phyloP scores from a whole-genome alignment of 1,140 invertebrate species.

The Zaprionus ornatus region DNA sequence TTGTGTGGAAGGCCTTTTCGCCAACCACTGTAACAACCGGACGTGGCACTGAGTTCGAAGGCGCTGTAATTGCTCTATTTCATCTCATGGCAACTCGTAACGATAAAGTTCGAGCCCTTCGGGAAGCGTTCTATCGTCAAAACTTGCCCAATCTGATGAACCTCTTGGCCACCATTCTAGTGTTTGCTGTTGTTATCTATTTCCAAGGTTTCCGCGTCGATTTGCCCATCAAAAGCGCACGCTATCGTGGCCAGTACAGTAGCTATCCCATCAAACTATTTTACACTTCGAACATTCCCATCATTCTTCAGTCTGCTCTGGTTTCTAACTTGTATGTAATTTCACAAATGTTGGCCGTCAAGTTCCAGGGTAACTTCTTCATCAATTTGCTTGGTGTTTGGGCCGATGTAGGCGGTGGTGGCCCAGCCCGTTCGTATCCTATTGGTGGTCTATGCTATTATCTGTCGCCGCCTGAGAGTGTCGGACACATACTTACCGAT shows the following conservation, averaged over 20 bases:
- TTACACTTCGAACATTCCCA: slow-evolving; percentile 99
- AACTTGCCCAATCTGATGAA: slow-evolving; percentile 99
- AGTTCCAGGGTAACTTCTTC: slow-evolving; percentile 99
- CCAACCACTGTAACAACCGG: slow-evolving; percentile 99
- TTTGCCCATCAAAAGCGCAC: slow-evolving; percentile 99
- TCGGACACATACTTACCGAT: slow-evolving; percentile 97
- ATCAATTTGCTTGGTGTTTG: slow-evolving; percentile 99
- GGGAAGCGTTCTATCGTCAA: slow-evolving; percentile 99
- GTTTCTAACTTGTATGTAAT: slow-evolving; percentile 99
- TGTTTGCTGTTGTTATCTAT: slow-evolving; percentile 99
- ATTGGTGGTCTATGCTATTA: slow-evolving; percentile 99
- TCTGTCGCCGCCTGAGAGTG: slow-evolving; percentile 98
- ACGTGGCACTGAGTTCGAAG: slow-evolving; percentile 99
- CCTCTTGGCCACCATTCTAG: slow-evolving; percentile 97
- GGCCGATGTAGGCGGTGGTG: slow-evolving; percentile 98
- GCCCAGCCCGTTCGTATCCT: slow-evolving; percentile 97
- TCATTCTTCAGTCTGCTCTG: slow-evolving; percentile 99
- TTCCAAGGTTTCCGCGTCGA: slow-evolving; percentile 99
- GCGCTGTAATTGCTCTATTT: slow-evolving; percentile 98
- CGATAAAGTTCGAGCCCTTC: slow-evolving; percentile 98
- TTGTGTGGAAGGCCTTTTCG: slow-evolving; percentile 99
- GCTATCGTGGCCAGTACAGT: slow-evolving; percentile 99
- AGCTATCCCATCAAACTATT: slow-evolving; percentile 99
- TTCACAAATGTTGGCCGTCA: slow-evolving; percentile 99
- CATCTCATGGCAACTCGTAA: slow-evolving; percentile 97